Conservation (phyloP, 2,888 invertebrate species). For the Microctonus brassicae region DNA sequence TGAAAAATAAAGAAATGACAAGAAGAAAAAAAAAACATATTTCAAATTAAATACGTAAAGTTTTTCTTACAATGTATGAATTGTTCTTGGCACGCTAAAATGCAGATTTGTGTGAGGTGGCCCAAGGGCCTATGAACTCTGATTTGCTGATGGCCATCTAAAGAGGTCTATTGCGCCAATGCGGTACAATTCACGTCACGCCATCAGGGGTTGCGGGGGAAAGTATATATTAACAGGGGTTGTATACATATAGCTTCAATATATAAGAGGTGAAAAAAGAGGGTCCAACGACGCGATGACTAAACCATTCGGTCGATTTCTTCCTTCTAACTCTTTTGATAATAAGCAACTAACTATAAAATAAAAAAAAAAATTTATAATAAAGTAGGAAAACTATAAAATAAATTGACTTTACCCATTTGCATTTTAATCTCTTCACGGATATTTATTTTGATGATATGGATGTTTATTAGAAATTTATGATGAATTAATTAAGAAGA, state of each 20-base stretch:
- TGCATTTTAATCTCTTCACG: background rate
- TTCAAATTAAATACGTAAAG: background rate
- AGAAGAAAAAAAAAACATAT: background rate
- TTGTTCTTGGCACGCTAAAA: slow-evolving; percentile 28
- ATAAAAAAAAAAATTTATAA: background rate
- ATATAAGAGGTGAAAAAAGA: background rate
- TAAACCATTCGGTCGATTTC: background rate
- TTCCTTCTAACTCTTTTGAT: background rate
- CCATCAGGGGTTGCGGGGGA: slow-evolving; percentile 6
- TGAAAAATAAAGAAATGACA: background rate
- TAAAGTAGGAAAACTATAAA: background rate
- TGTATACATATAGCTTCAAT: background rate
- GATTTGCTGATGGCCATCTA: slow-evolving; percentile 17
- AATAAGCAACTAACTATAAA: background rate
- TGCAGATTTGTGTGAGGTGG: slow-evolving; percentile 27
- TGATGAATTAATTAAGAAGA: background rate
- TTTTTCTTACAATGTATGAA: slow-evolving; percentile 4
- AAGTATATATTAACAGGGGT: background rate
- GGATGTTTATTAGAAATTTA: background rate
- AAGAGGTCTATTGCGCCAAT: slow-evolving; percentile 32
- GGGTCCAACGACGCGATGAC: background rate
- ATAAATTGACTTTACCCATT: background rate
- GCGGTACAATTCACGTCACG: slow-evolving; percentile 31
- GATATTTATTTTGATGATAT: background rate
- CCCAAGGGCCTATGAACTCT: slow-evolving; percentile 31